Conservation (phyloP, 2,113 vertebrate species). For the Neogobius melanostomus region DNA sequence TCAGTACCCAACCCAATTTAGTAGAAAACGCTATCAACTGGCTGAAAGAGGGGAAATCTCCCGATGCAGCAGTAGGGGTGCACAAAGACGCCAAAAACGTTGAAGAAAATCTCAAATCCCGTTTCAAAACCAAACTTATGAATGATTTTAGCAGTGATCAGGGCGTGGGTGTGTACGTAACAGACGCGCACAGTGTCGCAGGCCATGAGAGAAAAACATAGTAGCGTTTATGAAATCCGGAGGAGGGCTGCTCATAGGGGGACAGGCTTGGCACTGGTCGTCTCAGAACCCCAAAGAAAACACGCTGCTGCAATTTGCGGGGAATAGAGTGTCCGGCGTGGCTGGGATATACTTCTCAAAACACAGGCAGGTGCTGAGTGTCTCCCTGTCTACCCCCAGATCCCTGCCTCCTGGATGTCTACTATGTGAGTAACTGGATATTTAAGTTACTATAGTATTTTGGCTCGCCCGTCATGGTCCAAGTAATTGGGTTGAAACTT, state of each 20-base stretch:
- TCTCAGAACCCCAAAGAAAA: slow-evolving; percentile 70
- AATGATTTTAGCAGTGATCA: slow-evolving; percentile 48
- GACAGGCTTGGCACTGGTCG: slow-evolving; percentile 86
- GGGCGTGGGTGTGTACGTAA: slow-evolving; percentile 79
- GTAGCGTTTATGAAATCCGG: slow-evolving; percentile 81
- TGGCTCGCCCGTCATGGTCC: too few relatives aligned
- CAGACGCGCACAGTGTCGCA: slow-evolving; percentile 75
- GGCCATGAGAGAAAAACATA: slow-evolving; percentile 61
- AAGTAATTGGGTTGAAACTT: too few relatives aligned
- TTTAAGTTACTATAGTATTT: too few relatives aligned
- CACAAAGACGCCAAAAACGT: slow-evolving; percentile 64
- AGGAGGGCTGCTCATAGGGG: slow-evolving; percentile 85
- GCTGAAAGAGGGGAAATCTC: slow-evolving; percentile 75
- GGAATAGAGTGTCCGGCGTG: slow-evolving; percentile 85
- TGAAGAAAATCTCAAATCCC: slow-evolving; percentile 69
- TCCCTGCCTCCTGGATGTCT: slow-evolving; percentile 81
- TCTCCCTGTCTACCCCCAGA: slow-evolving; percentile 78
- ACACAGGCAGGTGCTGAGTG: slow-evolving; percentile 61
- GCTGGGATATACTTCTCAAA: slow-evolving; percentile 87
- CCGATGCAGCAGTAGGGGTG: slow-evolving; percentile 71
- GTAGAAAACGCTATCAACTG: slow-evolving; percentile 82
- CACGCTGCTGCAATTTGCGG: slow-evolving; percentile 78
- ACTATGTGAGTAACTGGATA: slow-evolving; percentile 73
- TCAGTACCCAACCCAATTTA: slow-evolving; percentile 74
- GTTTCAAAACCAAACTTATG: slow-evolving; percentile 45